phyloP scores from a whole-genome alignment of 1,140 invertebrate species.

The Chionoecetes opilio region DNA sequence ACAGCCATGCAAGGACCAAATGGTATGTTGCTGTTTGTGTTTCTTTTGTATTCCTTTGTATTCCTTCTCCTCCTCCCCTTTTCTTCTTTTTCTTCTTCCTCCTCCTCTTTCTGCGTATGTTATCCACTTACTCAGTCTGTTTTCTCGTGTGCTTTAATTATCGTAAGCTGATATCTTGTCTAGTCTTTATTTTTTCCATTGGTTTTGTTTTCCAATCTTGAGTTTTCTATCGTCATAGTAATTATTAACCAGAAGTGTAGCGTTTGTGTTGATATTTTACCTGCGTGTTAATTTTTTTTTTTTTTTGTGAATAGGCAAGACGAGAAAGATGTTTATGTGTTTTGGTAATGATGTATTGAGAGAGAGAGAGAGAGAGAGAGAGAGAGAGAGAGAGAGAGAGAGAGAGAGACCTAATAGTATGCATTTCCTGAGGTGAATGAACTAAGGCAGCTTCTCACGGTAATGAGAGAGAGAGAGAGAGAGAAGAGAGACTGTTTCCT shows the following conservation, averaged over 20 bases:
- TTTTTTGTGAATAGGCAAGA: not conserved
- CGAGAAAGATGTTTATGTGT: too few species aligned
- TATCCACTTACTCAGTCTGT: not conserved
- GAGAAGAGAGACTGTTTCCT: not conserved
- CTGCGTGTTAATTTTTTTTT: not conserved
- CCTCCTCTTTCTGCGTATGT: not conserved
- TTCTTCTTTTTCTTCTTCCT: not conserved
- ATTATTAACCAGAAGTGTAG: not conserved
- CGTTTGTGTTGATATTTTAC: not conserved
- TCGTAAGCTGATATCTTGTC: not conserved
- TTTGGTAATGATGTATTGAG: not conserved
- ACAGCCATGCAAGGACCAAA: too few species aligned
- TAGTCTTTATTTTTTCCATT: not conserved
- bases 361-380: not conserved
- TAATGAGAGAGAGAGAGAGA: conserved; percentile 11
- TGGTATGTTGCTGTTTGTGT: too few species aligned
- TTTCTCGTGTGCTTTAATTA: not conserved
- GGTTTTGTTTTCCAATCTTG: not conserved
- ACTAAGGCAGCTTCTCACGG: not conserved
- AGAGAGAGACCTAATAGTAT: not conserved
- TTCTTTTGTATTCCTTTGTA: not conserved
- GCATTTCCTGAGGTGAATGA: not conserved
- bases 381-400: not conserved
- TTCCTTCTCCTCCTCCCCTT: not conserved
- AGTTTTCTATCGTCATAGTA: not conserved